Conservation (phyloP, 2,113 vertebrate species). For the Oreotragus oreotragus region DNA sequence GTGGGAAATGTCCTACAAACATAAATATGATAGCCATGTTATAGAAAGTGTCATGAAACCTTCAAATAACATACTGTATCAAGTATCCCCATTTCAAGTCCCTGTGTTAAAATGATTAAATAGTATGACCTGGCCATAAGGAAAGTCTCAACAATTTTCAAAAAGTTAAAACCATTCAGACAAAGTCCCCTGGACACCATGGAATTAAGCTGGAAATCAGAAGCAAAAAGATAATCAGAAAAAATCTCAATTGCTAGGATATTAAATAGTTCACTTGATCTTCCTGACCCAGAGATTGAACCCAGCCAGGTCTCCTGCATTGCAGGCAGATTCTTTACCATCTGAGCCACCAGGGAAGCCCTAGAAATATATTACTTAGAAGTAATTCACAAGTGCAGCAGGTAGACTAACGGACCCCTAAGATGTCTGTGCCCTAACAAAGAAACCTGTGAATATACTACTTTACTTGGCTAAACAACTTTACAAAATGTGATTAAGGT, state of each 20-base stretch:
- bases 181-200: not conserved
- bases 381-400: not conserved
- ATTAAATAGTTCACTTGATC: not conserved
- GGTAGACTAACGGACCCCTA: not conserved
- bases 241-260: not conserved
- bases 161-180: not conserved
- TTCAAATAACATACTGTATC: not conserved
- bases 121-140: not conserved
- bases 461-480: not conserved
- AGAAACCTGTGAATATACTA: not conserved
- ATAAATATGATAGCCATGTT: not conserved
- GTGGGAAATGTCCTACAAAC: not conserved
- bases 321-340: not conserved
- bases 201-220: not conserved
- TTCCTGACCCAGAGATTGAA: not conserved
- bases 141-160: not conserved
- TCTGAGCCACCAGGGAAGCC: not conserved
- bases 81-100: not conserved
- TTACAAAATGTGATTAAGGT: not conserved
- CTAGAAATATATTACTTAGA: not conserved
- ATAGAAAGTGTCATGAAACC: not conserved
- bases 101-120: not conserved
- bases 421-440: not conserved
- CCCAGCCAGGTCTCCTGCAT: not conserved
- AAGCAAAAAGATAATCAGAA: not conserved